Percentiles rank a stretch among this genome's conserved stretches.
These are phyloP conservation scores for Aphelocoma californica DNA, from an alignment of 2,797 vertebrate species.

Conservation along the genomic window DNA sequence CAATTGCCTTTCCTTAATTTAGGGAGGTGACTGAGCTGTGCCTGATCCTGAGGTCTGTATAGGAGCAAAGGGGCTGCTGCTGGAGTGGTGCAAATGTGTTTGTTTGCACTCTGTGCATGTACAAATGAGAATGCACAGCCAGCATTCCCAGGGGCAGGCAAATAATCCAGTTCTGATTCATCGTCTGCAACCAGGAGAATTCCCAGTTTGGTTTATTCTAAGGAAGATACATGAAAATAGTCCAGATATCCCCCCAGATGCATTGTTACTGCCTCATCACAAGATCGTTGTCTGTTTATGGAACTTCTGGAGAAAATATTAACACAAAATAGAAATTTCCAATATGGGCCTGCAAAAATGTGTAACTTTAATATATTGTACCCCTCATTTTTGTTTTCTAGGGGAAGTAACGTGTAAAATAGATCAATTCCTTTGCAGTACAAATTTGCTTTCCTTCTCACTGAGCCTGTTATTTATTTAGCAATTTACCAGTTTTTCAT, in stretches of 20 bases:
- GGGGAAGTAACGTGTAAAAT: not conserved
- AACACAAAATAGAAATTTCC: not conserved
- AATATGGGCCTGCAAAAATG: not conserved
- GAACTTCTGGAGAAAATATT: not conserved
- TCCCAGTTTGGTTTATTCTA: not conserved
- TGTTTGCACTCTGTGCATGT: not conserved
- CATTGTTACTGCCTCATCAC: not conserved
- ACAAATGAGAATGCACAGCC: not conserved
- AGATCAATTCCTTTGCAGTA: not conserved
- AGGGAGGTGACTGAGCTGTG: not conserved
- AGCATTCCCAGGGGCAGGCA: not conserved
- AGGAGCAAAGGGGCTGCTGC: not conserved
- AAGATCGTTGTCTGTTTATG: not conserved
- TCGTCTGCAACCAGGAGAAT: not conserved
- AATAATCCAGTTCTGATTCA: not conserved
- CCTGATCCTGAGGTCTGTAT: not conserved
- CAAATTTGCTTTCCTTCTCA: not conserved
- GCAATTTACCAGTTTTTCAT: constrained; percentile 20
- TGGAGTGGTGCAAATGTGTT: not conserved
- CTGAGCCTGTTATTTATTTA: constrained; percentile 8
- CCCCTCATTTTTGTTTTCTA: not conserved
- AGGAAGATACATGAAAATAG: not conserved
- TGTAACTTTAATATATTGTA: not conserved
- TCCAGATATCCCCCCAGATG: not conserved
- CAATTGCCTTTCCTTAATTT: not conserved